These are phyloP conservation scores for Panurus biarmicus DNA, from an alignment of 2,113 vertebrate genomes.

Conservation along the genomic window DNA sequence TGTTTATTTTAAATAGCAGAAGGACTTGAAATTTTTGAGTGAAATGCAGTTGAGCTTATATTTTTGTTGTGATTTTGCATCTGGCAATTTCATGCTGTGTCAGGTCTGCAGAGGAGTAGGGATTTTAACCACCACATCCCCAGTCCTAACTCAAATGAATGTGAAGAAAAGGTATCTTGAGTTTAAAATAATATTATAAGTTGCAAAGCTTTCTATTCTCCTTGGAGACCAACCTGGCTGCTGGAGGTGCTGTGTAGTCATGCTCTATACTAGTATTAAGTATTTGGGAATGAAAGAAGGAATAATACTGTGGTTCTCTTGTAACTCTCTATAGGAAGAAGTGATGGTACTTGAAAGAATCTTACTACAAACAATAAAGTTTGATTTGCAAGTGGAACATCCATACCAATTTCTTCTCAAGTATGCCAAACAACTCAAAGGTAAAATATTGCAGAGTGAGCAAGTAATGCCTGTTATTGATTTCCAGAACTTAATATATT, in stretches of 20 bases:
- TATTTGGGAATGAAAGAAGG: background rate
- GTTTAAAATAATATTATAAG: background rate
- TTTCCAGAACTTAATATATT: background rate
- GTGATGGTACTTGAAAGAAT: slow-evolving; percentile 99
- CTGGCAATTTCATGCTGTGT: background rate
- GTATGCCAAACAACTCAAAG: slow-evolving; percentile 98
- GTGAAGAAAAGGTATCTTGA: background rate
- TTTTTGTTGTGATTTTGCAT: background rate
- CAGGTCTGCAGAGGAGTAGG: background rate
- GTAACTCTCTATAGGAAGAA: slow-evolving; percentile 80
- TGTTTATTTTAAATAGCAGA: background rate
- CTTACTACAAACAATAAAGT: slow-evolving; percentile 96
- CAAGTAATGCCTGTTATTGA: background rate
- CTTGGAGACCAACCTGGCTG: background rate
- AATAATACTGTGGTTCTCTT: background rate
- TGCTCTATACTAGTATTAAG: background rate
- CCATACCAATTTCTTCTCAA: slow-evolving; percentile 96
- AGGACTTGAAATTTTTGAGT: background rate
- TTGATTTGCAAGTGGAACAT: slow-evolving; percentile 97
- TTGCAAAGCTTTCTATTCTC: background rate
- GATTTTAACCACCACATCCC: background rate
- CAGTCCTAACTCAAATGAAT: background rate
- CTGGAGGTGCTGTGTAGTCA: background rate
- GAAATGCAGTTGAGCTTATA: background rate
- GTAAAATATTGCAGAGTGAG: slow-evolving; percentile 61